Conservation (phyloP, 37 sponge, comb jelly and placozoan genomes). For the Halichondria panicea region DNA sequence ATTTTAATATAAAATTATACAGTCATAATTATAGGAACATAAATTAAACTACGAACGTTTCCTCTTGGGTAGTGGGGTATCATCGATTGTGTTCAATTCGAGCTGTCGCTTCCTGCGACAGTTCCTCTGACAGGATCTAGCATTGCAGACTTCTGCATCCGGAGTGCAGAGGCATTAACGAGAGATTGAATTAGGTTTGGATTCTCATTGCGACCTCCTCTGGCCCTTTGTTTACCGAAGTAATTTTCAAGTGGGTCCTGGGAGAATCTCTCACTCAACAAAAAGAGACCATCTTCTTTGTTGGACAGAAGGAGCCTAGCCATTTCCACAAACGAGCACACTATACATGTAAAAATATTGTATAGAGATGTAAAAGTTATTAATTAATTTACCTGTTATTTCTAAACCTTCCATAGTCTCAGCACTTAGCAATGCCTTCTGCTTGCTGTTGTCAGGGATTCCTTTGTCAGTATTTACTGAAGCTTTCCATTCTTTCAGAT, state of each 20-base stretch:
- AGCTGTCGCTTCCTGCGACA: conserved; percentile 9
- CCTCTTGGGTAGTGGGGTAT: conserved; percentile 6
- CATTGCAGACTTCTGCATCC: conserved; percentile 22
- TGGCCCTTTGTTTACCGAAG: conserved; percentile 38
- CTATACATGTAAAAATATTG: too few relatives aligned
- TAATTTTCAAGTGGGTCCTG: conserved; percentile 47
- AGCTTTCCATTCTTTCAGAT: conserved; percentile 26
- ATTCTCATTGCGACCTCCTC: conserved; percentile 36
- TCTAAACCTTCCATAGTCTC: conserved; percentile 31
- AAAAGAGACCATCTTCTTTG: neutral
- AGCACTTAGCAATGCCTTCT: conserved; percentile 17
- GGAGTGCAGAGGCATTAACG: conserved; percentile 7
- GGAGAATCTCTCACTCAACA: conserved; percentile 13
- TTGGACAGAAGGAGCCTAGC: conserved; percentile 4
- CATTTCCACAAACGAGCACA: conserved; percentile 35
- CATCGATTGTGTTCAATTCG: neutral
- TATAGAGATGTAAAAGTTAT: too few relatives aligned
- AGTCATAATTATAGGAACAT: neutral
- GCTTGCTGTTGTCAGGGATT: conserved; percentile 1
- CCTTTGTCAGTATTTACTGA: conserved; percentile 9
- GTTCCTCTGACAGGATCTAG: conserved; percentile 31
- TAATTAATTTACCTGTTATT: conserved; percentile 27
- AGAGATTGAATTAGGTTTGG: conserved; percentile 20
- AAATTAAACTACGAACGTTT: conserved; percentile 3
- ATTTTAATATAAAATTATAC: neutral